Evolutionary conservation across 2,888 invertebrate genomes (phyloP).

Genomic region (Argynnis bischoffii): DNA sequence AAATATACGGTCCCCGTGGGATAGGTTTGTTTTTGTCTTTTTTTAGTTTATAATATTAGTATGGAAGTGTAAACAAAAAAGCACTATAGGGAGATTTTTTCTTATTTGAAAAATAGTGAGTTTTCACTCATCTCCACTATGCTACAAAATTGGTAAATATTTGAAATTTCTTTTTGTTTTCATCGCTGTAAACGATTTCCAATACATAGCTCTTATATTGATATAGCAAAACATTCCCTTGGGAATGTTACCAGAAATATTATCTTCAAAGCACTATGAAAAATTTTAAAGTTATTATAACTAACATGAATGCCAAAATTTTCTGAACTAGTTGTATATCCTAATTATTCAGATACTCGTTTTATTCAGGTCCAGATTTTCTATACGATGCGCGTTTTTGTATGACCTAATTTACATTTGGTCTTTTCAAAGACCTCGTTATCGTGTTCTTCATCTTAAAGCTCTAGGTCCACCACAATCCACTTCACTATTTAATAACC

Average conservation of each 20-base stretch:
- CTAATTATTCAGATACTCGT: background rate
- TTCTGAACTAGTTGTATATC: too few species aligned
- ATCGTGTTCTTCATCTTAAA: conserved; percentile 3
- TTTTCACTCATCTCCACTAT: too few species aligned
- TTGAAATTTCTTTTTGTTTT: background rate
- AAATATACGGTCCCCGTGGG: too few species aligned
- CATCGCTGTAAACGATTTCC: background rate
- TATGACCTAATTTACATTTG: conserved; percentile 1
- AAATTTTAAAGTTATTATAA: background rate
- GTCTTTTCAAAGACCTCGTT: background rate
- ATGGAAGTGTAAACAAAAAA: too few species aligned
- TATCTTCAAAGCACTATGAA: background rate
- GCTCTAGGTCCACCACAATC: background rate
- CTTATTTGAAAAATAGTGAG: background rate
- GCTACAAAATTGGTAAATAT: background rate
- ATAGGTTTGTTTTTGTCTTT: too few species aligned
- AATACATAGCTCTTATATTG: background rate
- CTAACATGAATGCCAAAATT: background rate
- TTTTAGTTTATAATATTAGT: too few species aligned
- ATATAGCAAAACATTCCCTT: background rate
- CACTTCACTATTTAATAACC: background rate
- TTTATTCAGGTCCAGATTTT: background rate
- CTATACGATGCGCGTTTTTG: background rate
- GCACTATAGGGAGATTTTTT: too few species aligned
- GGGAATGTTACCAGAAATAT: background rate